Evolutionary conservation across 2,113 vertebrate species (phyloP).

Genomic region (Xiphias gladius): DNA sequence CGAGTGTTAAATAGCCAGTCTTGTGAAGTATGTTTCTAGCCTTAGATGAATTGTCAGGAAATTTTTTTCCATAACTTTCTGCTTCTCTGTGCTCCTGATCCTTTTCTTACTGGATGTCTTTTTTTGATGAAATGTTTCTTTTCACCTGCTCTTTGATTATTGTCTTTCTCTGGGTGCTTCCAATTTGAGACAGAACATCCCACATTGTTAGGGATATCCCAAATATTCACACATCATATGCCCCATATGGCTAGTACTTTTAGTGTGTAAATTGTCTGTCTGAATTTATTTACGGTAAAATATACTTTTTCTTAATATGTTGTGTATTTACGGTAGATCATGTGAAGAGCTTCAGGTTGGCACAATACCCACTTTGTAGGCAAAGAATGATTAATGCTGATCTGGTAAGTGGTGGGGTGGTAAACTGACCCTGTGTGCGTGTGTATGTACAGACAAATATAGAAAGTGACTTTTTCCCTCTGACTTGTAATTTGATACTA

Average conservation of each 20-base stretch:
- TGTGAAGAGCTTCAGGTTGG: background rate
- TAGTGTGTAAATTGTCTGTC: background rate
- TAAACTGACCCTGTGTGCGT: constrained; percentile 22
- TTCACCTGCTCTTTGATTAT: background rate
- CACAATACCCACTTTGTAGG: background rate
- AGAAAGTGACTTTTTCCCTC: constrained; percentile 26
- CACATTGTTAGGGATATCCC: background rate
- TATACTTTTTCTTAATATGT: background rate
- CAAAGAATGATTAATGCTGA: background rate
- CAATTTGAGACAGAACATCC: background rate
- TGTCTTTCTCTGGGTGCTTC: background rate
- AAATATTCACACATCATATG: background rate
- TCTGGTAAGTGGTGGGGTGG: background rate
- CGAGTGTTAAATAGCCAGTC: background rate
- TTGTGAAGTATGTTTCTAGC: background rate
- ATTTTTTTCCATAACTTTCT: background rate
- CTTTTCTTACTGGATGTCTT: background rate
- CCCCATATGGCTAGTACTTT: background rate
- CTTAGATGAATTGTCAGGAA: background rate
- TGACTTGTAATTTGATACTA: constrained; percentile 20
- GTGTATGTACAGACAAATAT: constrained; percentile 33
- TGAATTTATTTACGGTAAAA: background rate
- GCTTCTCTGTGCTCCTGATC: background rate
- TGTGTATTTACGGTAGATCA: background rate
- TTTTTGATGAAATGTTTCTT: no score